Evolutionary conservation across 2,888 invertebrate species (phyloP), one percentile per base, ranked within the genome.

Genomic region (Ophion obscuratus): DNA sequence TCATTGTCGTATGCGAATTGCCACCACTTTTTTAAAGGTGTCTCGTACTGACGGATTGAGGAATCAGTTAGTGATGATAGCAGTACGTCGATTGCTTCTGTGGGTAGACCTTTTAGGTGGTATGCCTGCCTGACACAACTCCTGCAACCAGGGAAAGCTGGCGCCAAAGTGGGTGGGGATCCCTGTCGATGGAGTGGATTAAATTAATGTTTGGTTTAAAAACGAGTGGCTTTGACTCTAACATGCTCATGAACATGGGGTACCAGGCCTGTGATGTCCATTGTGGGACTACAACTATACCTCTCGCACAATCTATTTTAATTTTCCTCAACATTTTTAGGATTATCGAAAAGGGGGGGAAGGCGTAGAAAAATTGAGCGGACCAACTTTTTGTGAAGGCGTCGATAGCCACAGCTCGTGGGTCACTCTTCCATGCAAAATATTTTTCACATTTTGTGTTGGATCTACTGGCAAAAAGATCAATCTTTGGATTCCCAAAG

Each of bases 381-480:
- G 88, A 89, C 0, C 87, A 88, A 20, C 17, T 4, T 0, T 24
- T 20, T 0, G 87, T 87, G 59, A 88, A 86, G 0, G 84, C 84
- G 27, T 87, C 86, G 17, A 86, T 62, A 1, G 14, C 20, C 0
- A 14, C 59, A 2, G 81, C 73, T 9, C 83, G 85, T 1, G 81
- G 85, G 20, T 86, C 77, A n/a, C 20, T 57, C 9, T 76, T 53
- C 81, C 85, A 73, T 4, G 86, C 83, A 17, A 62, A 75, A 27
- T 61, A 88, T n/a, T 67, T 62, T 84, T 85, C 6, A 89, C 81
- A 80, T 85, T 89, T 89, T 57, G 44, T 67, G 73, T 88, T 89
- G 5, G 76, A 53, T 31, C 81, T 71, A 17, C 79, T 61, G 6
- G 87, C 84, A 64, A 89, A 88, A 4, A 88, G 44, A 57, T 88